Base-by-base conservation (phyloP, 2,797 vertebrate genomes). In the Arrhamphus sclerolepis region DNA sequence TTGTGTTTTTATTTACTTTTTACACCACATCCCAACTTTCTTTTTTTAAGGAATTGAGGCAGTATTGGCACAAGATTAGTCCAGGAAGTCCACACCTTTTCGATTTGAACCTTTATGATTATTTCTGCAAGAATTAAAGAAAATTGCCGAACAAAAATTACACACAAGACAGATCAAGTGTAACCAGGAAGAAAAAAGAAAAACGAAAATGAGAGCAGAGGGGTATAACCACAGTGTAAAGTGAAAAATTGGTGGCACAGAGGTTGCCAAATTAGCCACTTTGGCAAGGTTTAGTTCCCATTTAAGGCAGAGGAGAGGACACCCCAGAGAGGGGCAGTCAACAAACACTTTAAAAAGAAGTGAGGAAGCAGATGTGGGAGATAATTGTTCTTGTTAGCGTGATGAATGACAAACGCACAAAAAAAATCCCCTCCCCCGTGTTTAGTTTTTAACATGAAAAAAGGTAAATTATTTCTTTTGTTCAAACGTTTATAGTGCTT, bases 351-450 rank as follows among this genome's bases (percentile, higher is more conserved):
- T 40, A 66, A 57, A 64, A 29, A 62, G 66, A 67, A 66, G 75
- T 44, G 41, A 62, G 55, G 62, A 70, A 80, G 42, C 21, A 51
- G 65, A 85, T 80, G 78, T 70, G 78, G 59, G 59, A 66, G 78
- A 80, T 87, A 92, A 92, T 89, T 90, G 86, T 84, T 82, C 83
- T 92, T 84, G 87, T 92, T 91, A 89, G 84, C 49, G 46, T 89
- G 84, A 92, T 90, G 89, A 91, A 91, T 84, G 87, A 89, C 84
- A n/a, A n/a, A n/a, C n/a, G n/a, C n/a, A 77, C 79, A 89, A 83
- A 89, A 84, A 86, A 87, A 72, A 72, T 77, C 72, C 70, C 66
- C 74, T 75, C 62, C 83, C 61, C 57, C 43, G 73, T 51, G 75
- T 83, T 81, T 61, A 64, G 64, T 72, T 79, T n/a, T 81, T 75